Percentiles rank a stretch among this genome's conserved stretches.
phyloP scores from a whole-genome alignment of 1,140 invertebrate species.

The Drosophila asahinai region DNA sequence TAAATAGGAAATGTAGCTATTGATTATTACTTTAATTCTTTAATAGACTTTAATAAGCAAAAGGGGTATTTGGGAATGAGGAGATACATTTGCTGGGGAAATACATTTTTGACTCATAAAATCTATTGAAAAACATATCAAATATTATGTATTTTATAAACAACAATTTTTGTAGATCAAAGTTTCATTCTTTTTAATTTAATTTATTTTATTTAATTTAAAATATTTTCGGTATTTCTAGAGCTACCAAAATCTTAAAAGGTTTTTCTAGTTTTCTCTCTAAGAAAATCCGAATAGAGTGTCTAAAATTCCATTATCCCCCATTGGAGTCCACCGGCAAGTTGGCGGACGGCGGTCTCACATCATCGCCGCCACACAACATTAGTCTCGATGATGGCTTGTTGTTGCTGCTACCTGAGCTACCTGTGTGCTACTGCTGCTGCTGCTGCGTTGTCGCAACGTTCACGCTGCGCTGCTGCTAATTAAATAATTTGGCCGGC shows the following conservation, averaged over 20 bases:
- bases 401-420: slow-evolving; percentile 24
- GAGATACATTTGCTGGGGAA: too few relatives aligned
- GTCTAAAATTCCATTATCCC: not conserved
- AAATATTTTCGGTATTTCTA: not conserved
- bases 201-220: not conserved
- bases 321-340: slow-evolving; percentile 1
- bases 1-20: too few relatives aligned
- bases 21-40: too few relatives aligned
- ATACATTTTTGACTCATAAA: too few relatives aligned
- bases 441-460: slow-evolving; percentile 64
- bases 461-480: slow-evolving; percentile 60
- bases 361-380: slow-evolving; percentile 62
- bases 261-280: not conserved
- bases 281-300: not conserved
- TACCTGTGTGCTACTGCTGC: slow-evolving; percentile 1
- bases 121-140: too few relatives aligned
- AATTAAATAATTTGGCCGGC: slow-evolving; percentile 65
- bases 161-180: too few relatives aligned
- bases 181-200: not conserved
- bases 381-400: slow-evolving; percentile 62
- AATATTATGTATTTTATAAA: too few relatives aligned
- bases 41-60: too few relatives aligned
- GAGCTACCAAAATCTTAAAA: too few relatives aligned
- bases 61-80: too few relatives aligned
- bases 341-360: slow-evolving; percentile 16